Conservation (phyloP, 2,888 invertebrate genomes). For the Parthenolecanium corni region DNA sequence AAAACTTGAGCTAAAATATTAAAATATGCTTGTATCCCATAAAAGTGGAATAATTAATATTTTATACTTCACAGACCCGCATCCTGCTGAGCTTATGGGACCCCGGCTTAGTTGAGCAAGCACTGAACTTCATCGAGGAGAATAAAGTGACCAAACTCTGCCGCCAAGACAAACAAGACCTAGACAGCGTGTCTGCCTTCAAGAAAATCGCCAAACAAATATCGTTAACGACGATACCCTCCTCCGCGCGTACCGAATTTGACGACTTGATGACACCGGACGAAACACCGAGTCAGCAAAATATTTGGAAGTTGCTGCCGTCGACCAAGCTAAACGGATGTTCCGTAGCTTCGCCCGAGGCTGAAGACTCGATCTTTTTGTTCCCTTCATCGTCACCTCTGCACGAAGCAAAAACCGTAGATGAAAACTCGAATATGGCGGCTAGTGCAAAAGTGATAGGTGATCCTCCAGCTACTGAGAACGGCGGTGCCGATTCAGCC, state of each 20-base stretch:
- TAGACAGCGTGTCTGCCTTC: slow-evolving; percentile 53
- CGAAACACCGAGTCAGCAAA: slow-evolving; percentile 42
- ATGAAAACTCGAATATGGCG: slow-evolving; percentile 36
- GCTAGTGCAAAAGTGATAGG: slow-evolving; percentile 40
- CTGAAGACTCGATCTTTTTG: slow-evolving; percentile 45
- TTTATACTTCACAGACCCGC: slow-evolving; percentile 45
- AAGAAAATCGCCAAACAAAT: slow-evolving; percentile 66
- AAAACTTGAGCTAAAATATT: too few relatives aligned
- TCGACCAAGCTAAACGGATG: slow-evolving; percentile 33
- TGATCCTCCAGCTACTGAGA: slow-evolving; percentile 36
- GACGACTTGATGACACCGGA: slow-evolving; percentile 59
- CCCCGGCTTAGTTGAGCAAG: slow-evolving; percentile 72
- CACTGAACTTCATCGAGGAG: slow-evolving; percentile 68
- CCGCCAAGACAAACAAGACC: slow-evolving; percentile 29
- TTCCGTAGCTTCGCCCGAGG: slow-evolving; percentile 34
- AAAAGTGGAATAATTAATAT: too few relatives aligned
- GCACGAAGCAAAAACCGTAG: slow-evolving; percentile 36
- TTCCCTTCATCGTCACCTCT: slow-evolving; percentile 45
- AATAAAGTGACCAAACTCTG: slow-evolving; percentile 45
- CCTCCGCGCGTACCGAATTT: slow-evolving; percentile 46
- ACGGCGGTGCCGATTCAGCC: slow-evolving; percentile 42
- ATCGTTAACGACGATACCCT: slow-evolving; percentile 55
- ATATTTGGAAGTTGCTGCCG: slow-evolving; percentile 31
- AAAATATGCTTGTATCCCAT: too few relatives aligned
- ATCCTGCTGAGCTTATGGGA: slow-evolving; percentile 75